Percentiles rank a stretch among this genome's conserved stretches.
Conservation (phyloP, 37 sponge, comb jelly and placozoan species). For the Beroe forskalii region DNA sequence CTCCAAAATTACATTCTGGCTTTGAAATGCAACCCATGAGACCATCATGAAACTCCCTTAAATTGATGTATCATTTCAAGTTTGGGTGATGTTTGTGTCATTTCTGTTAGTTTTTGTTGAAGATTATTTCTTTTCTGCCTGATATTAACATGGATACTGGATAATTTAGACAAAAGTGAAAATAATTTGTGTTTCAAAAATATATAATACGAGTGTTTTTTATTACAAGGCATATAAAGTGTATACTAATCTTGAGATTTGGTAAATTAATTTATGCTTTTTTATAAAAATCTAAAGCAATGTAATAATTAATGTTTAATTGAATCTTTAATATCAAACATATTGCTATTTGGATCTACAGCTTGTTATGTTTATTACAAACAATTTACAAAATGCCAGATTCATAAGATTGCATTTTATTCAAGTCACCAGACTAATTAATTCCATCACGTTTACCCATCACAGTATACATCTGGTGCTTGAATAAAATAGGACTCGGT, state of each 20-base stretch:
- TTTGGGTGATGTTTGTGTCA: constrained; percentile 23
- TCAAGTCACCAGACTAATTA: no score
- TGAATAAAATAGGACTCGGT: no score
- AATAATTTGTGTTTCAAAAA: constrained; percentile 37
- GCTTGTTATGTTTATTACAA: no score
- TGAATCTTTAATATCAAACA: no score
- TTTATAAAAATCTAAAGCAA: constrained; percentile 18
- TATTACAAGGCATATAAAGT: constrained; percentile 26
- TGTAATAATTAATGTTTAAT: no score
- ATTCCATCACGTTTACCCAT: no score
- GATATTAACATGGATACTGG: constrained; percentile 37
- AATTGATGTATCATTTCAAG: constrained; percentile 4
- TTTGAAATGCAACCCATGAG: constrained; percentile 52
- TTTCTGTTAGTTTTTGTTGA: constrained; percentile 21
- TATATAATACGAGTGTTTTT: constrained; percentile 43
- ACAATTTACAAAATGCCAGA: no score
- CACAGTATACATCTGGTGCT: no score
- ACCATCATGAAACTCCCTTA: constrained; percentile 6
- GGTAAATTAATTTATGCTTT: constrained; percentile 43
- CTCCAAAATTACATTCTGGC: constrained; percentile 11
- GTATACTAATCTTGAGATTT: constrained; percentile 23
- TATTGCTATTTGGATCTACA: no score
- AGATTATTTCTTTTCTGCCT: constrained; percentile 49
- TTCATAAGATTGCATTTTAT: no score
- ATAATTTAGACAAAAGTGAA: constrained; percentile 32